phyloP scores from a whole-genome alignment of 2,113 vertebrate species.

The Caretta caretta region DNA sequence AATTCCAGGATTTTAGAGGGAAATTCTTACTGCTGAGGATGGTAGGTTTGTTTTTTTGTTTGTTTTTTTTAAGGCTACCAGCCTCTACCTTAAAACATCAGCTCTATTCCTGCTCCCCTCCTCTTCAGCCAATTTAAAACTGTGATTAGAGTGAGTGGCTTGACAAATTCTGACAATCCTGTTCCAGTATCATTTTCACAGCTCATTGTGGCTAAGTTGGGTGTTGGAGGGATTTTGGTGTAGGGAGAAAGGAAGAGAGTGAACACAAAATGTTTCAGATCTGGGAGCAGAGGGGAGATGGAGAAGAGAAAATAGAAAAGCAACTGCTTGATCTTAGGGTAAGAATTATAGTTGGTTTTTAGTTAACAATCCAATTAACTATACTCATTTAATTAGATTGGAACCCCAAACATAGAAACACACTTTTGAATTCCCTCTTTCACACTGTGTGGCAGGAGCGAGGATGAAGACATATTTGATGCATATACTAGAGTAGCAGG shows the following conservation, averaged over 20 bases:
- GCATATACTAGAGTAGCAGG: neutral
- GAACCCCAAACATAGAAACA: neutral
- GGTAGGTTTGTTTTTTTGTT: neutral
- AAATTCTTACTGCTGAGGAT: neutral
- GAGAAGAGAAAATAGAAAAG: neutral
- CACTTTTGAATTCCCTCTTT: neutral
- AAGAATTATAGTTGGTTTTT: neutral
- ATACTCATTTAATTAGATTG: rapidly evolving
- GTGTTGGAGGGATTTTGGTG: neutral
- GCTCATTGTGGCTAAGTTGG: neutral
- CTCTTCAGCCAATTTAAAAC: neutral
- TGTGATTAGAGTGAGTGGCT: neutral
- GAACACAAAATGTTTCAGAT: neutral
- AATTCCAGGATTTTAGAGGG: neutral
- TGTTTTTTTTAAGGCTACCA: no score
- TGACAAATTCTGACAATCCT: neutral
- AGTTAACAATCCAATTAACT: neutral
- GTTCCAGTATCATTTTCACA: neutral
- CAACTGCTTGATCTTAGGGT: neutral
- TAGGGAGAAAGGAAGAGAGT: neutral
- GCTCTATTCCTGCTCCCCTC: neutral
- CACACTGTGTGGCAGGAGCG: neutral
- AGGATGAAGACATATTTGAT: neutral
- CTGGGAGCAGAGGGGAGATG: neutral
- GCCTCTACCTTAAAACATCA: neutral